Evolutionary conservation across 2,113 vertebrate genomes (phyloP).

Genomic region (Lepidothrix coronata): DNA sequence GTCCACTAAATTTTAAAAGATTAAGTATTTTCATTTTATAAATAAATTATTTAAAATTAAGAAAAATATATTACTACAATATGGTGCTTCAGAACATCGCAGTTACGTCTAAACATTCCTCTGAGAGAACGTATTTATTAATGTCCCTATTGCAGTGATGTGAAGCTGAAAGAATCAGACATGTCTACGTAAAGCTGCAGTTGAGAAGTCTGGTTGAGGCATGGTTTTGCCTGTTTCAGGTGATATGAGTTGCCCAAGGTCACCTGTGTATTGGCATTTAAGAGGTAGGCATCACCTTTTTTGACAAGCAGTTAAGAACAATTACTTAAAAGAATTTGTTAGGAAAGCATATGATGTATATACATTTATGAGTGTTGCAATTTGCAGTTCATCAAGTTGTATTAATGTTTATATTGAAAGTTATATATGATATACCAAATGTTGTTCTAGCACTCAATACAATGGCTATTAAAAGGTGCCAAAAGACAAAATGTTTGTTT

Average conservation of each 20-base stretch:
- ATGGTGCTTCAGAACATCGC: not conserved
- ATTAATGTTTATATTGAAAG: not conserved
- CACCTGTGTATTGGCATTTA: not conserved
- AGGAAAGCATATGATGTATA: not conserved
- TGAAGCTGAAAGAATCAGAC: not conserved
- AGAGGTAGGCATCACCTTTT: not conserved
- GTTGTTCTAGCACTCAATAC: not conserved
- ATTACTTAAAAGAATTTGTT: not conserved
- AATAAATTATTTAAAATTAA: not conserved
- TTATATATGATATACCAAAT: not conserved
- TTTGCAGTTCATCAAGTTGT: not conserved
- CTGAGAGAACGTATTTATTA: not conserved
- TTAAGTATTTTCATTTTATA: not conserved
- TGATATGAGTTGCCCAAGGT: not conserved
- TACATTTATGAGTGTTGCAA: not conserved
- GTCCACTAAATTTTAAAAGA: not conserved
- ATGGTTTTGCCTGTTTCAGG: not conserved
- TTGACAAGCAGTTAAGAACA: not conserved
- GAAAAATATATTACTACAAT: not conserved
- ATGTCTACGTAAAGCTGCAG: not conserved
- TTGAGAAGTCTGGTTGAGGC: not conserved
- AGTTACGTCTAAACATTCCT: not conserved
- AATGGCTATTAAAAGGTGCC: not conserved
- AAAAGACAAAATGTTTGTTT: not conserved
- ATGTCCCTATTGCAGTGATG: not conserved